phyloP scores from a whole-genome alignment of 2,888 invertebrate genomes.

The Frankliniella fusca region DNA sequence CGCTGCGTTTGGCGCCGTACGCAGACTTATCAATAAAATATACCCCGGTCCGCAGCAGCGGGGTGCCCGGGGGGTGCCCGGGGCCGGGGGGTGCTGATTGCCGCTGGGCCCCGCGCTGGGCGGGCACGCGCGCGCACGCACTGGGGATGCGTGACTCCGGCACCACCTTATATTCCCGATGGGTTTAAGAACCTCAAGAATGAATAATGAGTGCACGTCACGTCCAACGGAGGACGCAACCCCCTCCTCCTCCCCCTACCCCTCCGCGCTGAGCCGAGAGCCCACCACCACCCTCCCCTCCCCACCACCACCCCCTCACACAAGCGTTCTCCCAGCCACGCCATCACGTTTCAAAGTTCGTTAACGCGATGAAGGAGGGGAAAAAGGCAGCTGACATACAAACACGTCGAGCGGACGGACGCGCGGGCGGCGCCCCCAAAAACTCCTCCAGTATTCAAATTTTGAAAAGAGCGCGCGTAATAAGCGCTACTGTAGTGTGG shows the following conservation, averaged over 20 bases:
- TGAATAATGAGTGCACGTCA: constrained; percentile 22
- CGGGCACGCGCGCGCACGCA: not conserved
- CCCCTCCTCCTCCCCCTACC: not conserved
- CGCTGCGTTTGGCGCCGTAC: too few species aligned
- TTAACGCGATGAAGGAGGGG: constrained; percentile 24
- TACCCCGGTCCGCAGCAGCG: too few species aligned
- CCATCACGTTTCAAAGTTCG: constrained; percentile 26
- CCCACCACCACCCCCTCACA: not conserved
- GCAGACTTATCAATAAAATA: too few species aligned
- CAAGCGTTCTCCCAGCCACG: not conserved
- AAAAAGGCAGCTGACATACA: constrained; percentile 12
- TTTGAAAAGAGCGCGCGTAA: not conserved
- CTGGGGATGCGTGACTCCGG: constrained; percentile 14
- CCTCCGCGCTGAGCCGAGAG: too few species aligned
- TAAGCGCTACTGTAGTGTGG: not conserved
- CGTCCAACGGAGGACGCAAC: not conserved
- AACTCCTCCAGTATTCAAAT: not conserved
- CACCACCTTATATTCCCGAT: constrained; percentile 7
- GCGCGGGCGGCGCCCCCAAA: not conserved
- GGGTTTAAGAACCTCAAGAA: constrained; percentile 25
- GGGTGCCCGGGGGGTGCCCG: not conserved
- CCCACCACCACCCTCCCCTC: not conserved
- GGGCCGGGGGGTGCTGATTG: not conserved
- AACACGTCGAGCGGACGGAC: not conserved
- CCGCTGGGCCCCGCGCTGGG: not conserved